Conservation (phyloP, 2,113 vertebrate genomes). For the Cathartes aura region DNA sequence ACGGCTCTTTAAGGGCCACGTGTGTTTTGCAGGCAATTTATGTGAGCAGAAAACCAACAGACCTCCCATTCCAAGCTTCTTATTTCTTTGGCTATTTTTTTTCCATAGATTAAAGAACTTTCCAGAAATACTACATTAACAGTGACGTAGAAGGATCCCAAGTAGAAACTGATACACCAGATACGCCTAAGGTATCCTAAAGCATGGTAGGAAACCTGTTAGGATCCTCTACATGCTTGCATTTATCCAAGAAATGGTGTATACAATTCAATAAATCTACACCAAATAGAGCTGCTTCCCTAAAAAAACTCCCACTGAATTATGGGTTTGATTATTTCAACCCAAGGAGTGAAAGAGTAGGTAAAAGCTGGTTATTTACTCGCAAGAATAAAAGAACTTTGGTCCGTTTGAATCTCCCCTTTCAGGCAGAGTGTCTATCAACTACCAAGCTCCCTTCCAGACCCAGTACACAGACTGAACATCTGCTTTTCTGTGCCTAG, state of each 20-base stretch:
- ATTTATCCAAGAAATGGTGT: accelerated
- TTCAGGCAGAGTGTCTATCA: not conserved
- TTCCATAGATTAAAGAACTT: not conserved
- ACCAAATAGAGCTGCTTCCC: not conserved
- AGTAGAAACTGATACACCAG: not conserved
- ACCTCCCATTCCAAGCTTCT: not conserved
- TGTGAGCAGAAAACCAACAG: conserved; percentile 4
- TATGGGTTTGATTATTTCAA: not conserved
- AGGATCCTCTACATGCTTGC: not conserved
- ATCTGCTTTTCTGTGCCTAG: not conserved
- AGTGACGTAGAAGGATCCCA: not conserved
- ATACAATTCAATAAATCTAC: not conserved
- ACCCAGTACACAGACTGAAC: not conserved
- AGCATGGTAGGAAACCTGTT: not conserved
- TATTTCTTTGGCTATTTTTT: not conserved
- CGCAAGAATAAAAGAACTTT: not conserved
- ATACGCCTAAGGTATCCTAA: not conserved
- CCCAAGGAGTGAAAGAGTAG: not conserved
- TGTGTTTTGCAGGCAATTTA: not conserved
- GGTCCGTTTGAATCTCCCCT: not conserved
- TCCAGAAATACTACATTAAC: not conserved
- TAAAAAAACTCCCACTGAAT: not conserved
- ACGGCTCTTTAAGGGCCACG: not conserved
- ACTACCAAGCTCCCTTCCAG: not conserved
- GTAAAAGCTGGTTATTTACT: not conserved